Evolutionary conservation across 2,888 invertebrate genomes (phyloP), one percentile per base, ranked within the genome.

Genomic region (Tigriopus californicus): DNA sequence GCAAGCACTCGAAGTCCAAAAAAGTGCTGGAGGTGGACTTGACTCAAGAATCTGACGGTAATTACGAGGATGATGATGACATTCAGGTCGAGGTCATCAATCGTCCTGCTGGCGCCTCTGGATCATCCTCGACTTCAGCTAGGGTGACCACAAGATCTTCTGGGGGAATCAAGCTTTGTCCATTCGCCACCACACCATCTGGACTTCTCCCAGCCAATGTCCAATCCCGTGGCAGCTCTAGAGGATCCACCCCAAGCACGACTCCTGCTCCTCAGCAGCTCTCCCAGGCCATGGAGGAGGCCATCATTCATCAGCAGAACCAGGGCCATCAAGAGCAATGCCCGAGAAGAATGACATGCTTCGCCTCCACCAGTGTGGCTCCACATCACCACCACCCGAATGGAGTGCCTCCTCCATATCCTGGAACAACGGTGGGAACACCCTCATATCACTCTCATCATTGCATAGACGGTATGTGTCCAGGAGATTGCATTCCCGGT

Each of bases 21-120:
- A 74, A 76, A 40, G 76, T 78, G 57, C 69, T 72, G 57, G 71
- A 75, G 18, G 75, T 79, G 62, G 79, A 79, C 68, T 68, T 79
- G 62, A 79, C 79, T 2, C 74, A 74, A 54, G 79, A 79, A 63
- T 73, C 74, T 5, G 75, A 75, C 18, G 54, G 15, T 15, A 49
- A 58, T 25, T 22, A 58, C 40, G 47, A 58, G 12, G 58, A 58
- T 12, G 54, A 54, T 12, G 56, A 56, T 44, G 56, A 56, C 12
- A 46, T 58, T 6, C 22, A 33, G n/a, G 49, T 58, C 5, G 58
- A 58, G 4, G 49, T 24, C 12, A 18, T 49, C 1, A 46, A 46
- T 13, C 24, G 15, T 46, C 20, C 20, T 20, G 15, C 15, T 18
- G 25, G 44, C 18, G 20, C 40, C 20, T 13, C 18, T 6, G 41